A percentile compares a stretch with the other conserved stretches of the same genome.
phyloP scores from a whole-genome alignment of 2,888 invertebrate genomes.

The Oligia strigilis region DNA sequence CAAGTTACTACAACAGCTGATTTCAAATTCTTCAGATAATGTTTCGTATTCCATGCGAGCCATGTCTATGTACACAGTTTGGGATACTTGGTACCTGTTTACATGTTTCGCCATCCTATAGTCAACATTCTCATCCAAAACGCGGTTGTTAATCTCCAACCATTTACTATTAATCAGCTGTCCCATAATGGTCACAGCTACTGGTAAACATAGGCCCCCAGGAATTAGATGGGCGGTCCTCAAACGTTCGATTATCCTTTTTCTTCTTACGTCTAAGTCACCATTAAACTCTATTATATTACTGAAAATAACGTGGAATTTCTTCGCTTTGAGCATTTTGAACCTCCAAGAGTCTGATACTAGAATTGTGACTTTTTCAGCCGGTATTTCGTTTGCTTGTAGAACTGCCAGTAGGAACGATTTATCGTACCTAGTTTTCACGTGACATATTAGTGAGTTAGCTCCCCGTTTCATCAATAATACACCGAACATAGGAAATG shows the following conservation, averaged over 20 bases:
- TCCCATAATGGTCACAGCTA: conserved; percentile 44
- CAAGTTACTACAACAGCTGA: conserved; percentile 21
- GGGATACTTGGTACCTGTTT: conserved; percentile 49
- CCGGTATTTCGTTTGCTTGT: conserved; percentile 43
- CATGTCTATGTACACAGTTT: conserved; percentile 36
- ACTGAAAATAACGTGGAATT: conserved; percentile 54
- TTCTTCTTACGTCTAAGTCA: conserved; percentile 41
- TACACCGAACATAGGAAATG: conserved; percentile 90
- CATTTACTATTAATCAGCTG: conserved; percentile 44
- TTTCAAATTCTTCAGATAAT: conserved; percentile 42
- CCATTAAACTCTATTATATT: conserved; percentile 52
- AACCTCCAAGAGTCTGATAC: conserved; percentile 33
- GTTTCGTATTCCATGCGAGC: conserved; percentile 30
- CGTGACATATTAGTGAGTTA: conserved; percentile 74
- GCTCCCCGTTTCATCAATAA: conserved; percentile 81
- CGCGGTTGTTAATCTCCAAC: conserved; percentile 48
- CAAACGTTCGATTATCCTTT: conserved; percentile 23
- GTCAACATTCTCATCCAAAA: conserved; percentile 46
- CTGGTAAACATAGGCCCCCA: conserved; percentile 52
- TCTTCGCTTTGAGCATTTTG: conserved; percentile 34
- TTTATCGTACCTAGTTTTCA: conserved; percentile 39
- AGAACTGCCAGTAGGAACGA: conserved; percentile 45
- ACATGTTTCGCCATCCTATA: conserved; percentile 43
- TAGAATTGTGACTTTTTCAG: conserved; percentile 49
- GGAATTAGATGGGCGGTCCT: conserved; percentile 21